Evolutionary conservation across 2,888 invertebrate genomes (phyloP), one percentile per base, ranked within the genome.

Genomic region (Mesochorus sp.): DNA sequence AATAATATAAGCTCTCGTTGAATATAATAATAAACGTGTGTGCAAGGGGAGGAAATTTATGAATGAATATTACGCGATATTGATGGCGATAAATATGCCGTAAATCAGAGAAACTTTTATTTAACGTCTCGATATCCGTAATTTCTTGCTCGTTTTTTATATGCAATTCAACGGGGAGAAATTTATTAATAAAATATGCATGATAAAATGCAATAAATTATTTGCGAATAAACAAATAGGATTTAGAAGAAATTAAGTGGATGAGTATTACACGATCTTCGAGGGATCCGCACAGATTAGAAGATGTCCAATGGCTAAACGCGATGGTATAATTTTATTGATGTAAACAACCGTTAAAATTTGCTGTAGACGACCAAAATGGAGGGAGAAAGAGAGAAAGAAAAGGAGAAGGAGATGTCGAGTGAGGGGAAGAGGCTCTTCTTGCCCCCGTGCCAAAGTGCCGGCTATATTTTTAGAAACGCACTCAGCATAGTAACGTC

Each of bases 301-400:
- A 79, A 80, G 84, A 82, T 81, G 81, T 72, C 85, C 87, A 87
- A 86, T 87, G 86, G 85, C 72, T 75, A 80, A 75, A 78, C 85
- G 85, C 85, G 84, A 83, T 80, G 83, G 83, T 82, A 67, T 82
- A 85, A 84, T 82, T 88, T 87, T 86, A 89, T 89, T 87, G 87
- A 86, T 88, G 86, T 88, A 88, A 87, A 88, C 88, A 88, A 88
- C 85, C 83, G 85, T 82, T 87, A 85, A 85, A 88, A 81, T 84
- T 83, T 70, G 81, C 82, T 57, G 80, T 77, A 80, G 37, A 68
- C 76, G 76, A 83, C 83, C 81, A 70, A 72, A 79, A 75, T 53
- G 73, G 44, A 28, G 72, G 59, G 49, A 49, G 34, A 37, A 66
- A 64, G 44, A 31, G 28, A 28, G 28, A n/a, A 66, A 14, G 21